Conservation (phyloP, 2,888 invertebrate genomes). For the Lithophane ornitopus region DNA sequence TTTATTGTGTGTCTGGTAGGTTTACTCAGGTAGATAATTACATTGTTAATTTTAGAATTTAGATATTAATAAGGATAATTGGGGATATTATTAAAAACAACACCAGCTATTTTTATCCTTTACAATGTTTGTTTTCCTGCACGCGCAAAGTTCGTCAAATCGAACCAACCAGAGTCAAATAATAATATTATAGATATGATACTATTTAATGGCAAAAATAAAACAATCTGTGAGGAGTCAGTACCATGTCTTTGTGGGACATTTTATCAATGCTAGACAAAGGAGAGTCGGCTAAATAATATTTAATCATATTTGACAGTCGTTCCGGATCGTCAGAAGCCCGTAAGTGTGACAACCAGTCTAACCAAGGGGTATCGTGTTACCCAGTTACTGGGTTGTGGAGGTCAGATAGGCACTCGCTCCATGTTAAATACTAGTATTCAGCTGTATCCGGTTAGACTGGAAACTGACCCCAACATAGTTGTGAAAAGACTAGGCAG, state of each 20-base stretch:
- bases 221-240: not conserved
- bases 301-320: too few relatives aligned
- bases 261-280: not conserved
- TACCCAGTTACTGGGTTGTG: too few relatives aligned
- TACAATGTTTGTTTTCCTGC: constrained; percentile 9
- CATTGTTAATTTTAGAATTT: not conserved
- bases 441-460: too few relatives aligned
- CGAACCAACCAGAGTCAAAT: not conserved
- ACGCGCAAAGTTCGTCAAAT: not conserved
- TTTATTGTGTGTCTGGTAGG: not conserved
- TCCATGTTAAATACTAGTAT: too few relatives aligned
- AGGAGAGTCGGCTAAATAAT: not conserved
- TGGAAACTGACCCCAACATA: too few relatives aligned
- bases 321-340: too few relatives aligned
- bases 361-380: too few relatives aligned
- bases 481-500: too few relatives aligned
- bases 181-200: not conserved
- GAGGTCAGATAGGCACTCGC: too few relatives aligned
- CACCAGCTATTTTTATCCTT: not conserved
- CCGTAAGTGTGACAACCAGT: too few relatives aligned
- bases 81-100: not conserved
- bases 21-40: not conserved
- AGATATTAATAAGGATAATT: not conserved
- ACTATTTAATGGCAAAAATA: not conserved
- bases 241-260: too few relatives aligned